Evolutionary conservation across 2,797 vertebrate genomes (phyloP).

Genomic region (Cyclopterus lumpus): DNA sequence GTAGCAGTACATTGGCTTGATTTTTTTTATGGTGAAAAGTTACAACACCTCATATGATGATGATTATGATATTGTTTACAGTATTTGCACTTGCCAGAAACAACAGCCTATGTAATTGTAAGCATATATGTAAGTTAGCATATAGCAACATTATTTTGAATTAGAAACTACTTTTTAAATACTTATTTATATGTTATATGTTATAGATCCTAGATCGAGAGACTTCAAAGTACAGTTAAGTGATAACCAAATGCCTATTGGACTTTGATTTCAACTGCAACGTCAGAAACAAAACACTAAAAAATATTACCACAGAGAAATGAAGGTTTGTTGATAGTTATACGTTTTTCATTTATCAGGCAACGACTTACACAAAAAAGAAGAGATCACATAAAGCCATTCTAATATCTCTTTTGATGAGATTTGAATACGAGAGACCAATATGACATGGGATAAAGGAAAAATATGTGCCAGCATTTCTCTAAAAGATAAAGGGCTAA

Average conservation of each 20-base stretch:
- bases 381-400: slow-evolving; percentile 47
- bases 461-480: slow-evolving; percentile 67
- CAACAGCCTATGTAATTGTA: not conserved
- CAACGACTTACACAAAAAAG: slow-evolving; percentile 38
- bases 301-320: slow-evolving; percentile 14
- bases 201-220: not conserved
- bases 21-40: not conserved
- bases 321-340: slow-evolving; percentile 2
- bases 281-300: not conserved
- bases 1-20: not conserved
- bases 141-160: not conserved
- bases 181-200: not conserved
- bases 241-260: not conserved
- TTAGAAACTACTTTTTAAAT: not conserved
- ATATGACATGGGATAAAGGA: slow-evolving; percentile 65
- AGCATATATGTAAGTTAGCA: not conserved
- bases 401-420: slow-evolving; percentile 51
- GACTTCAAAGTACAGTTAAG: not conserved
- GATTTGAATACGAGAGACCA: slow-evolving; percentile 49
- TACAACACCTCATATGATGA: not conserved
- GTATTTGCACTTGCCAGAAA: not conserved
- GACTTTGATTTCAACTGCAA: not conserved
- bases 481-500: slow-evolving; percentile 66
- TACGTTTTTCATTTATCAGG: slow-evolving; percentile 16
- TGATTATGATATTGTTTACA: not conserved